Evolutionary conservation across 2,797 vertebrate species (phyloP).

Genomic region (Aythya fuligula): DNA sequence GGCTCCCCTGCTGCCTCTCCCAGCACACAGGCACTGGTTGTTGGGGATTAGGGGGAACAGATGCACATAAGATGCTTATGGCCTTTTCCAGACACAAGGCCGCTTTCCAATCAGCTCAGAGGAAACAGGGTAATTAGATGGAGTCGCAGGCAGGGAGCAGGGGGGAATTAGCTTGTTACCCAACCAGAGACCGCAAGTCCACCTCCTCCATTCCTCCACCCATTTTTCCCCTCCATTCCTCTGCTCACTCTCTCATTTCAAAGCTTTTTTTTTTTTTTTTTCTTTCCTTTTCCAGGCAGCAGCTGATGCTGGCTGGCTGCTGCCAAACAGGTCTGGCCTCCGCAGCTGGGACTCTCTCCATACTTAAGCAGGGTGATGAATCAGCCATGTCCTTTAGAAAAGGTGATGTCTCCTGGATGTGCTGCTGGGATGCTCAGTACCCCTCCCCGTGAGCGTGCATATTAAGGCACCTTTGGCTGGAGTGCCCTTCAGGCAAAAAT

Average conservation of each 20-base stretch:
- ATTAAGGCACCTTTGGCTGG: not conserved
- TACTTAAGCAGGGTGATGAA: not conserved
- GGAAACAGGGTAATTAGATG: slow-evolving; percentile 72
- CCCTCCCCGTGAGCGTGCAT: not conserved
- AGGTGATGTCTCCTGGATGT: not conserved
- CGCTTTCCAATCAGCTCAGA: slow-evolving; percentile 76
- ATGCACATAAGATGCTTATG: slow-evolving; percentile 76
- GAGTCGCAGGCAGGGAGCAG: slow-evolving; percentile 16
- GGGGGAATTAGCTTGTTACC: slow-evolving; percentile 28
- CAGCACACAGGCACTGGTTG: slow-evolving; percentile 64
- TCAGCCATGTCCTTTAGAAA: not conserved
- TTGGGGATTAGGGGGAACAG: slow-evolving; percentile 77
- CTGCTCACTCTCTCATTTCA: slow-evolving; percentile 13
- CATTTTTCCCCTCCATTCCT: not conserved
- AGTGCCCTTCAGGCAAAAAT: slow-evolving; percentile 14
- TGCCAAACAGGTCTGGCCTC: slow-evolving; percentile 48
- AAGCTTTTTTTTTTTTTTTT: not conserved
- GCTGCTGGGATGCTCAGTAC: not conserved
- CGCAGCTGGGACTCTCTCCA: not conserved
- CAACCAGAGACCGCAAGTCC: not conserved
- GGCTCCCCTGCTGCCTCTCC: not conserved
- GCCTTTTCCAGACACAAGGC: slow-evolving; percentile 76
- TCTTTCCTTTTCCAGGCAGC: slow-evolving; percentile 23
- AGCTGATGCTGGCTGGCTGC: slow-evolving; percentile 21
- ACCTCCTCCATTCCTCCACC: not conserved